Base-by-base conservation (phyloP, 2,797 vertebrate genomes). In the Chaetophractus vellerosus region DNA sequence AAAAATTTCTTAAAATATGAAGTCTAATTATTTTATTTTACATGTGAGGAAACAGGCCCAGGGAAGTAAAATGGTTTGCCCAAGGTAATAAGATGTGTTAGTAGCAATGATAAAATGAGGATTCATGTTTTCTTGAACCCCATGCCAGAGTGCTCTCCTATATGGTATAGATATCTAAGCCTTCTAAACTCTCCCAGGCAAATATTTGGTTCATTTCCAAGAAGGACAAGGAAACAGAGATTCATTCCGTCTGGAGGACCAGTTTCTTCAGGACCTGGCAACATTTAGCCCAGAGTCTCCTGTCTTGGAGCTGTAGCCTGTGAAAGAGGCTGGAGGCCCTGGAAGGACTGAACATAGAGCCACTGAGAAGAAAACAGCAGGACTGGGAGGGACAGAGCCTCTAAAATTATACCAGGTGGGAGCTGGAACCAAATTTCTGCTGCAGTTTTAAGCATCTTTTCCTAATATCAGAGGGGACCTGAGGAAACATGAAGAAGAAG, bases 1-100 rank as follows among this genome's bases (percentile, higher is more conserved):
- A 66, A 36, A 91, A 88, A 69, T 72, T 23, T 83, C 81, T 95
- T 87, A 83, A 88, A 83, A 64, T 66, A 83, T 91, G n/a, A 91
- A 57, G 38, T 52, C 83, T 88, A 83, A 91, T 88, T 78, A 66
- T 38, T 94, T 91, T 57, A 64, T 33, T 78, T 88, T 83, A 91
- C 6, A 78, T 59, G 48, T 83, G n/a, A 81, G 76, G 82, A 91
- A 78, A 88, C n/a, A 88, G 83, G 38, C 78, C 64, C 55, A 64
- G 6, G 57, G 72, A 57, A 78, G 31, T 52, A 48, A 84, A 36
- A 83, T 72, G 48, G 14, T 18, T 79, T 52, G 24, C 64, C 15
- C 5, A 82, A 63, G 50, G 36, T 84, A 48, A 78, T 64, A 14
- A 28, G 57, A 57, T 80, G 28, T 90, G 41, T 83, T 88, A 55